phyloP scores from a whole-genome alignment of 2,888 invertebrate species.

The Clistopyga incitator region DNA sequence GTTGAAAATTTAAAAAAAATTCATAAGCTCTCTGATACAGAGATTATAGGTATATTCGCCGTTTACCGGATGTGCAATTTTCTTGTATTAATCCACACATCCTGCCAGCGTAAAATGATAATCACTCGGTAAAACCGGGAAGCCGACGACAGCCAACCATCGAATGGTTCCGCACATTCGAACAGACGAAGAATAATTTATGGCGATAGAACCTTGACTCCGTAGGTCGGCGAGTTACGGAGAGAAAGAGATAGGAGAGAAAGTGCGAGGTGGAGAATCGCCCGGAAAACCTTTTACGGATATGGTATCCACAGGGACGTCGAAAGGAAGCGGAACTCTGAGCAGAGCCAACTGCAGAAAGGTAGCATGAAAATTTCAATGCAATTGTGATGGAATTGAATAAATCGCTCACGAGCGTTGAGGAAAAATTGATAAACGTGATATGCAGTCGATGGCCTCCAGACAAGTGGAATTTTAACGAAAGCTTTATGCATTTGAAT shows the following conservation, averaged over 20 bases:
- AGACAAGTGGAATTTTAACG: background rate
- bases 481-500: background rate
- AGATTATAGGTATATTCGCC: background rate
- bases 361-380: conserved; percentile 14
- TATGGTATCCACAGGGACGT: background rate
- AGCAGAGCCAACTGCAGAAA: background rate
- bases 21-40: background rate
- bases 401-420: conserved; percentile 17
- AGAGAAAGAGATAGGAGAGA: conserved; percentile 11
- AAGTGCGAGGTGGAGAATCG: background rate
- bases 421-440: background rate
- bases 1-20: background rate
- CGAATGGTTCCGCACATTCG: background rate
- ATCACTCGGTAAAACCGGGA: conserved; percentile 7
- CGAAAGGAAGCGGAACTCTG: background rate
- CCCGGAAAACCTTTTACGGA: conserved; percentile 1
- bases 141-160: background rate
- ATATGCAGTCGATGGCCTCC: background rate
- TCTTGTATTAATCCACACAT: background rate
- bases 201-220: conserved; percentile 21
- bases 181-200: conserved; percentile 40
- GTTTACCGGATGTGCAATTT: conserved; percentile 7
- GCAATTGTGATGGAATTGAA: conserved; percentile 15
- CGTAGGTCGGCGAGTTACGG: background rate
- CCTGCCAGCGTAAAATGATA: background rate